Percentiles rank a stretch among this genome's conserved stretches.
These are phyloP conservation scores for Erannis defoliaria DNA, from an alignment of 2,888 invertebrate species.

Conservation along the genomic window DNA sequence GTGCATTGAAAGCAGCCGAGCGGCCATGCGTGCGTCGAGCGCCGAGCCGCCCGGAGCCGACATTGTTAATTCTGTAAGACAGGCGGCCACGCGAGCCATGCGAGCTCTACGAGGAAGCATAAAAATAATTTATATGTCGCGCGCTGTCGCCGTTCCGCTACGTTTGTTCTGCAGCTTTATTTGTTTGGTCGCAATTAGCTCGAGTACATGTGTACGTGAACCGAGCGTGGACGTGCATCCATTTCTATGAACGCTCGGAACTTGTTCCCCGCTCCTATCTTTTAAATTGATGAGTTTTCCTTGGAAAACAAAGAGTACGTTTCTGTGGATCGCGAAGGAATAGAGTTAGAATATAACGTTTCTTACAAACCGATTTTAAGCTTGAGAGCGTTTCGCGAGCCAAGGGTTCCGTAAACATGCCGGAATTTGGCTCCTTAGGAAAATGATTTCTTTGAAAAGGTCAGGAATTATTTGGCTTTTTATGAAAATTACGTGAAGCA, in stretches of 20 bases:
- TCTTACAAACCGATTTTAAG: slow-evolving; percentile 43
- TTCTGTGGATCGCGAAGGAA: slow-evolving; percentile 17
- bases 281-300: slow-evolving; percentile 23
- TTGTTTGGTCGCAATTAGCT: slow-evolving; percentile 38
- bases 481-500: slow-evolving; percentile 36
- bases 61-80: slow-evolving; percentile 57
- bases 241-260: not conserved
- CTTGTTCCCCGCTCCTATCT: slow-evolving; percentile 12
- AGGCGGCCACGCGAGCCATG: slow-evolving; percentile 30
- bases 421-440: slow-evolving; percentile 39
- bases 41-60: slow-evolving; percentile 26
- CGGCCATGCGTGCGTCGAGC: slow-evolving; percentile 40
- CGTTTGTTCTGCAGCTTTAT: slow-evolving; percentile 39
- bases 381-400: slow-evolving; percentile 40
- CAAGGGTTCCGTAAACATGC: slow-evolving; percentile 44
- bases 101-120: slow-evolving; percentile 55
- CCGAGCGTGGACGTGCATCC: slow-evolving; percentile 1
- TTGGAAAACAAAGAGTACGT: slow-evolving; percentile 15
- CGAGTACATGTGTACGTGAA: slow-evolving; percentile 25
- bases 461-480: slow-evolving; percentile 42
- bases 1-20: slow-evolving; percentile 28
- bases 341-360: slow-evolving; percentile 35
- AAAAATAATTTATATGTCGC: slow-evolving; percentile 66
- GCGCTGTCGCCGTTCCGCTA: slow-evolving; percentile 44
- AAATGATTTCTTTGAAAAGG: slow-evolving; percentile 40